A percentile compares a stretch with the other conserved stretches of the same genome.
phyloP scores from a whole-genome alignment of 1,140 invertebrate species.

The Lerema accius region DNA sequence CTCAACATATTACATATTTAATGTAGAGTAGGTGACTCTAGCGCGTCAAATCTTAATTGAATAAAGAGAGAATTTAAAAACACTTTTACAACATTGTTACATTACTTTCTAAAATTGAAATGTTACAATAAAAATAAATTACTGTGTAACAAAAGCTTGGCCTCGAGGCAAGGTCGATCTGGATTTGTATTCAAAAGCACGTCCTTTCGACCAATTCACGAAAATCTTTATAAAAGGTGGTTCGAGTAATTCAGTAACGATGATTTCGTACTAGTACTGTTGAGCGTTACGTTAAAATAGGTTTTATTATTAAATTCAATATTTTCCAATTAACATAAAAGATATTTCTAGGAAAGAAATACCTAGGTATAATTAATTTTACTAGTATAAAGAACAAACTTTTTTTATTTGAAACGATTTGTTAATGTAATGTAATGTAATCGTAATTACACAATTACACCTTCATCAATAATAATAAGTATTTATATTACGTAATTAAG shows the following conservation, averaged over 20 bases:
- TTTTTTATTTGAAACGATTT: too few species aligned
- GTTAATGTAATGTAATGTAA: too few species aligned
- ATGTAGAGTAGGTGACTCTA: too few species aligned
- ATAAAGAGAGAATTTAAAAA: too few species aligned
- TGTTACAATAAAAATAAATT: slow-evolving; percentile 40
- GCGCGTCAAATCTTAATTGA: too few species aligned
- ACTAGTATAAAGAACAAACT: too few species aligned
- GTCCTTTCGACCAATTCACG: slow-evolving; percentile 37
- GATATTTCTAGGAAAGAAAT: background rate
- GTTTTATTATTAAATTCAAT: background rate
- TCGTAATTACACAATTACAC: too few species aligned
- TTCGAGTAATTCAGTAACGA: slow-evolving; percentile 27
- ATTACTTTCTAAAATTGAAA: slow-evolving; percentile 34
- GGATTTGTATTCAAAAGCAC: slow-evolving; percentile 40
- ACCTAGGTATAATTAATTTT: too few species aligned
- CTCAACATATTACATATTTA: too few species aligned
- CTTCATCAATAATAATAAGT: too few species aligned
- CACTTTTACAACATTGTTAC: background rate
- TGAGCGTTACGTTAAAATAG: background rate
- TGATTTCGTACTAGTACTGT: background rate
- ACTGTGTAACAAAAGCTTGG: slow-evolving; percentile 30
- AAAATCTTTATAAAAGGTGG: slow-evolving; percentile 43
- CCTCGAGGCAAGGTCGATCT: slow-evolving; percentile 8
- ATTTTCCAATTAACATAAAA: background rate
- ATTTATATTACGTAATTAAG: too few species aligned